A percentile compares a stretch with the other conserved stretches of the same genome.
Conservation (phyloP, 2,888 invertebrate species). For the Boloria selene region DNA sequence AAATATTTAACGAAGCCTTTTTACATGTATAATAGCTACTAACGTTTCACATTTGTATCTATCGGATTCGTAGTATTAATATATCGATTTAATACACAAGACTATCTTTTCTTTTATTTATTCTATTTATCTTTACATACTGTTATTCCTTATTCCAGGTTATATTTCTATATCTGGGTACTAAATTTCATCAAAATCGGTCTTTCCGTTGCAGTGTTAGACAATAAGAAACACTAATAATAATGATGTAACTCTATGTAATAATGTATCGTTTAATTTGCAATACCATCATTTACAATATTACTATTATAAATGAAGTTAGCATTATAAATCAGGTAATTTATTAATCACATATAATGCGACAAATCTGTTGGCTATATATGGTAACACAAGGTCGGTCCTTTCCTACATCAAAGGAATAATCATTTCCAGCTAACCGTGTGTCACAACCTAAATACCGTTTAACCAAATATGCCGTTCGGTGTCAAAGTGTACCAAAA, state of each 20-base stretch:
- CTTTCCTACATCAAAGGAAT: constrained; percentile 24
- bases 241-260: background rate
- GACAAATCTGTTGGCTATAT: constrained; percentile 22
- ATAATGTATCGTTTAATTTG: too few relatives aligned
- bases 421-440: constrained; percentile 24
- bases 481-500: constrained; percentile 16
- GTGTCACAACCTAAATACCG: constrained; percentile 34
- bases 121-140: too few relatives aligned
- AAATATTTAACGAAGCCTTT: too few relatives aligned
- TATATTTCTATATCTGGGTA: too few relatives aligned
- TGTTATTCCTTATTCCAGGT: too few relatives aligned
- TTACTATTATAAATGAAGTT: background rate
- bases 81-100: too few relatives aligned
- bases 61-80: too few relatives aligned
- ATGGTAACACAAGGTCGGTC: constrained; percentile 27
- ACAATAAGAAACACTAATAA: background rate
- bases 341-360: constrained; percentile 9
- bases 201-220: background rate
- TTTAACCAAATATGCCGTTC: constrained; percentile 19
- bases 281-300: too few relatives aligned
- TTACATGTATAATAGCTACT: too few relatives aligned
- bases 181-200: too few relatives aligned
- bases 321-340: background rate
- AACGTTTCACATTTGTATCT: too few relatives aligned
- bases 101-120: too few relatives aligned